Percentiles rank a stretch among this genome's conserved stretches.
phyloP scores from a whole-genome alignment of 37 sponge, comb jelly and placozoan species.

The Axinella damicornis region DNA sequence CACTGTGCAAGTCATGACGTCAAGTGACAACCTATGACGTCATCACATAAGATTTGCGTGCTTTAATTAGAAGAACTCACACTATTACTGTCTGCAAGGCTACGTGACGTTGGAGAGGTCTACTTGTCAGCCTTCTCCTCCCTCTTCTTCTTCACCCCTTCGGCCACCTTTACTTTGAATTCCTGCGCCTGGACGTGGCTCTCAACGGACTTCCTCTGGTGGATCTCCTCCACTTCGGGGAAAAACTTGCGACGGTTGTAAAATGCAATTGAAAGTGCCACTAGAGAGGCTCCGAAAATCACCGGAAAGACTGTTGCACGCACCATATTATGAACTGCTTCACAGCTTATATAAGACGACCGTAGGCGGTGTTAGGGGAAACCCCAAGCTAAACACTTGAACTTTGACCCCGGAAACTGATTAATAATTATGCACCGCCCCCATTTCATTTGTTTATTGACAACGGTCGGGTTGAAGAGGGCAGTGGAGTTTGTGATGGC shows the following conservation, averaged over 20 bases:
- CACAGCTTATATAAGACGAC: background rate
- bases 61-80: background rate
- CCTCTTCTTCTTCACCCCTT: slow-evolving; percentile 33
- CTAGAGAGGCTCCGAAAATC: slow-evolving; percentile 58
- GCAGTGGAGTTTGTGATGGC: no score
- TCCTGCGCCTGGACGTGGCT: slow-evolving; percentile 26
- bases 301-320: slow-evolving; percentile 51
- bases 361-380: background rate
- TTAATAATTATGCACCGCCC: no score
- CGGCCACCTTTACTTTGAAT: slow-evolving; percentile 49
- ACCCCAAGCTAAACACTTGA: background rate
- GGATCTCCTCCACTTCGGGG: slow-evolving; percentile 35
- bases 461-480: no score
- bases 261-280: slow-evolving; percentile 37
- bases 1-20: background rate
- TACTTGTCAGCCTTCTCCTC: slow-evolving; percentile 2
- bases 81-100: background rate
- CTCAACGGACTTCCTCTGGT: slow-evolving; percentile 13
- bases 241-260: slow-evolving; percentile 43
- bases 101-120: background rate
- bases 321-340: background rate
- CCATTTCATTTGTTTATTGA: no score
- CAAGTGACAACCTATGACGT: no score
- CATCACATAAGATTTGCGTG: background rate
- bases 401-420: no score